Evolutionary conservation across 1,140 invertebrate genomes (phyloP).

Genomic region (Drosophila quadrilineata): DNA sequence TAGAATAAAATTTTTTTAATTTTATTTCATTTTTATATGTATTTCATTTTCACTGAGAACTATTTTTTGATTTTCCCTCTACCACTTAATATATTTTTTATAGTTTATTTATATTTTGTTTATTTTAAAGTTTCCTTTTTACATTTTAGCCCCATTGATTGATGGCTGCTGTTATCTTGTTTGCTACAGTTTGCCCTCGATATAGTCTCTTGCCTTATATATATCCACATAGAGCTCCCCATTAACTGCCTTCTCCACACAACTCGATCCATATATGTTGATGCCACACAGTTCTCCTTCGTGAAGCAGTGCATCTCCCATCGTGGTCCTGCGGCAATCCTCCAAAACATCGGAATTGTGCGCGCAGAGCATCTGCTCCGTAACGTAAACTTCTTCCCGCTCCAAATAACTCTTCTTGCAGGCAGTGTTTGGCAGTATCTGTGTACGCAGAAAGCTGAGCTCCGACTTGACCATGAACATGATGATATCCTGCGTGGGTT

Average conservation of each 20-base stretch:
- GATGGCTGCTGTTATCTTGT: slow-evolving; percentile 26
- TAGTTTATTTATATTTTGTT: no score
- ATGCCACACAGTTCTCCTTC: slow-evolving; percentile 42
- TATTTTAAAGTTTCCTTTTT: no score
- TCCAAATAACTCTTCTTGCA: slow-evolving; percentile 41
- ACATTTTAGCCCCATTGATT: slow-evolving; percentile 49
- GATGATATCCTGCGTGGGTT: slow-evolving; percentile 15
- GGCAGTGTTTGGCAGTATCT: slow-evolving; percentile 20
- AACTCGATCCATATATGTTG: slow-evolving; percentile 42
- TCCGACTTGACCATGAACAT: slow-evolving; percentile 31
- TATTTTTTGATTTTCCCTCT: no score
- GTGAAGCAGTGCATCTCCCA: slow-evolving; percentile 32
- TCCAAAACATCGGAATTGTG: slow-evolving; percentile 27
- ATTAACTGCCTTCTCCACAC: slow-evolving; percentile 24
- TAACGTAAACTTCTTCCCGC: slow-evolving; percentile 32
- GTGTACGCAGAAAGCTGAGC: slow-evolving; percentile 36
- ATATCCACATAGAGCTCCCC: slow-evolving; percentile 50
- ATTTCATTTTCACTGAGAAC: no score
- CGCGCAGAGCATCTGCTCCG: slow-evolving; percentile 34
- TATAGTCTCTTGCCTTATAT: slow-evolving; percentile 18
- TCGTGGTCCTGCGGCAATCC: slow-evolving; percentile 31
- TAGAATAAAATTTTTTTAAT: no score
- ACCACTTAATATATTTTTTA: no score
- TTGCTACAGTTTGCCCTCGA: background rate
- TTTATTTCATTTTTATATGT: no score